A percentile compares a stretch with the other conserved stretches of the same genome.
Evolutionary conservation across 1,140 invertebrate genomes (phyloP).

Genomic region (Drosophila leontia): DNA sequence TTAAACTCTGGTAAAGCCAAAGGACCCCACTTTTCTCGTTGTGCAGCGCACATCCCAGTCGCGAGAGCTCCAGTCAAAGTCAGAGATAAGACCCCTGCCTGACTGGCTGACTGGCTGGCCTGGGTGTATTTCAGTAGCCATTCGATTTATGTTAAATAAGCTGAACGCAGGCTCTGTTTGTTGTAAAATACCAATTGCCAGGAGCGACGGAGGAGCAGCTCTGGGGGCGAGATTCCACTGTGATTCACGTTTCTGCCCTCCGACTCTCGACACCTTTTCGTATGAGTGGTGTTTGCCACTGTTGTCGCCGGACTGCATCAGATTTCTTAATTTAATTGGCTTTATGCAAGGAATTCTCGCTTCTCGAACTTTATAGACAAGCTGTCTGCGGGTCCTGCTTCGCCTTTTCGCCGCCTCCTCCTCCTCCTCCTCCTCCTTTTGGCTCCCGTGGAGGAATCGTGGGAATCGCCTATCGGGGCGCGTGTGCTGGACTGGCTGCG

Average conservation of each 20-base stretch:
- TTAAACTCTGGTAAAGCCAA: not conserved
- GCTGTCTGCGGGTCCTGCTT: slow-evolving; percentile 61
- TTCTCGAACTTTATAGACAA: slow-evolving; percentile 70
- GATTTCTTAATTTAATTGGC: slow-evolving; percentile 84
- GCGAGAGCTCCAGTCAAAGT: slow-evolving; percentile 35
- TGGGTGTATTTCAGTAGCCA: slow-evolving; percentile 80
- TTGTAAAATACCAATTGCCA: slow-evolving; percentile 82
- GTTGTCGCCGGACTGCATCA: slow-evolving; percentile 69
- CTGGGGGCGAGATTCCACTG: slow-evolving; percentile 23
- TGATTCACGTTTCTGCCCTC: slow-evolving; percentile 70
- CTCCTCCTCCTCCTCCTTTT: not conserved
- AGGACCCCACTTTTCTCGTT: slow-evolving; percentile 1
- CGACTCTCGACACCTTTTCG: slow-evolving; percentile 7
- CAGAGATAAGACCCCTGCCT: slow-evolving; percentile 38
- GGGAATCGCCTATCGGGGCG: slow-evolving; percentile 43
- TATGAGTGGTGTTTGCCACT: slow-evolving; percentile 23
- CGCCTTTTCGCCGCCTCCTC: not conserved
- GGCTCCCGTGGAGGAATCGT: slow-evolving; percentile 18
- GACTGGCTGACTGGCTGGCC: slow-evolving; percentile 21
- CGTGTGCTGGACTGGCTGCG: slow-evolving; percentile 32
- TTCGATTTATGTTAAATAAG: slow-evolving; percentile 84
- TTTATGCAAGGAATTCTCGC: slow-evolving; percentile 78
- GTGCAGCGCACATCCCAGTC: slow-evolving; percentile 30
- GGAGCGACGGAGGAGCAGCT: slow-evolving; percentile 21
- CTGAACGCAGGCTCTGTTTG: slow-evolving; percentile 72